These are phyloP conservation scores for Eilema sororculum DNA, from an alignment of 2,888 invertebrate genomes.

Conservation along the genomic window DNA sequence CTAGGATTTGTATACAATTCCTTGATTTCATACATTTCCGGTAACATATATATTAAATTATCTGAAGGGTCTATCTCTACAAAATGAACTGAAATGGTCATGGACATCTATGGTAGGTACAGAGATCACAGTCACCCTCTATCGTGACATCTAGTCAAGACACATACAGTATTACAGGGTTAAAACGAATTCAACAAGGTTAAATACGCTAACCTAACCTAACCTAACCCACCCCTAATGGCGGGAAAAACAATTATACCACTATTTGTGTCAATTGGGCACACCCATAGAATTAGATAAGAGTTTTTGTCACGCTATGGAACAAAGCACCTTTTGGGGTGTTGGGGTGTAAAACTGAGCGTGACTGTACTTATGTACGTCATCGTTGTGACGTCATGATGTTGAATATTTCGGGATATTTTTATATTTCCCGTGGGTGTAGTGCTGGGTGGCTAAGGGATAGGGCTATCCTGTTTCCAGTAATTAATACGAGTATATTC, in stretches of 20 bases:
- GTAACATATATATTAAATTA: too few species aligned
- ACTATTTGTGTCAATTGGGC: constrained; percentile 44
- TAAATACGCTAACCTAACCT: neutral
- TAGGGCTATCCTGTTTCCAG: neutral
- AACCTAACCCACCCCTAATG: constrained; percentile 8
- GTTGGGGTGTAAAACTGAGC: neutral
- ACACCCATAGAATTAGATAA: constrained; percentile 52
- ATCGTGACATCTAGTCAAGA: too few species aligned
- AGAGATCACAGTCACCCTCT: too few species aligned
- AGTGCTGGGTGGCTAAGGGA: neutral
- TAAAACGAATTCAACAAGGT: neutral
- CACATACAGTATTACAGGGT: too few species aligned
- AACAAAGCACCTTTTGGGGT: constrained; percentile 2
- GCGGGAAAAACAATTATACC: constrained; percentile 6
- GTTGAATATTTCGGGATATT: neutral
- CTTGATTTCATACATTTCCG: too few species aligned
- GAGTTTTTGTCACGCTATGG: constrained; percentile 48
- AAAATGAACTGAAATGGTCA: too few species aligned
- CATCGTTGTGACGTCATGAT: constrained; percentile 1
- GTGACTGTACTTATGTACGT: neutral
- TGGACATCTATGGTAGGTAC: too few species aligned
- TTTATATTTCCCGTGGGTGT: neutral
- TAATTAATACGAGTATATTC: too few species aligned
- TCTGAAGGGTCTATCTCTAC: too few species aligned
- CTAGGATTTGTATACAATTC: too few species aligned